Percentiles rank a stretch among this genome's conserved stretches.
phyloP scores from a whole-genome alignment of 2,888 invertebrate genomes.

The Eupsilia transversa region DNA sequence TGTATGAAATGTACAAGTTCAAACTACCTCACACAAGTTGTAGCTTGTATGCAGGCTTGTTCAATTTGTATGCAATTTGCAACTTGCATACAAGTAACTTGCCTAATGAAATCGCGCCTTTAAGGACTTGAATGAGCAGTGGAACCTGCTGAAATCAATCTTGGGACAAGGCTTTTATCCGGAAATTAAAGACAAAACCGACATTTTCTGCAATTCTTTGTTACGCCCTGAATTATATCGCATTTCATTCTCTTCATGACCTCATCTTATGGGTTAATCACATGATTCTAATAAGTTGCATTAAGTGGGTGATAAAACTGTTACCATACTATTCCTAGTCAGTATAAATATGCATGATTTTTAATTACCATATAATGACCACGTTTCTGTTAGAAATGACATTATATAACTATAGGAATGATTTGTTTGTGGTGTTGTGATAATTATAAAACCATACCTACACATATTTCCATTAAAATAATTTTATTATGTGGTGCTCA shows the following conservation, averaged over 20 bases:
- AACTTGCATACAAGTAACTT: too few relatives aligned
- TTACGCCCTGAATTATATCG: neutral
- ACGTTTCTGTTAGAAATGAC: neutral
- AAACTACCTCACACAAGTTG: too few relatives aligned
- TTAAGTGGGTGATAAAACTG: neutral
- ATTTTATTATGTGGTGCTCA: too few relatives aligned
- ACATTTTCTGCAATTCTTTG: neutral
- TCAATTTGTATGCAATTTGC: too few relatives aligned
- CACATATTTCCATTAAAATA: neutral
- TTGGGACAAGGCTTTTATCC: neutral
- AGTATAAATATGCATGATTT: slow-evolving; percentile 3
- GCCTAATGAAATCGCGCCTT: too few relatives aligned
- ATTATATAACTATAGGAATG: neutral
- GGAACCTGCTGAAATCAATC: neutral
- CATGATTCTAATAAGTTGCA: neutral
- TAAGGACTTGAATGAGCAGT: too few relatives aligned
- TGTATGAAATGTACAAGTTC: too few relatives aligned
- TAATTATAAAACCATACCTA: neutral
- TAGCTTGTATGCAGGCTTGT: too few relatives aligned
- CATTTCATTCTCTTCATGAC: slow-evolving; percentile 1
- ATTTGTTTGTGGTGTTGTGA: neutral
- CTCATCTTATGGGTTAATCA: neutral
- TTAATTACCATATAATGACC: neutral
- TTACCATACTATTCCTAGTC: neutral
- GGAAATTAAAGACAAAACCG: neutral